Evolutionary conservation across 2,113 vertebrate species (phyloP).

Genomic region (Sinocyclocheilus anophthalmus): DNA sequence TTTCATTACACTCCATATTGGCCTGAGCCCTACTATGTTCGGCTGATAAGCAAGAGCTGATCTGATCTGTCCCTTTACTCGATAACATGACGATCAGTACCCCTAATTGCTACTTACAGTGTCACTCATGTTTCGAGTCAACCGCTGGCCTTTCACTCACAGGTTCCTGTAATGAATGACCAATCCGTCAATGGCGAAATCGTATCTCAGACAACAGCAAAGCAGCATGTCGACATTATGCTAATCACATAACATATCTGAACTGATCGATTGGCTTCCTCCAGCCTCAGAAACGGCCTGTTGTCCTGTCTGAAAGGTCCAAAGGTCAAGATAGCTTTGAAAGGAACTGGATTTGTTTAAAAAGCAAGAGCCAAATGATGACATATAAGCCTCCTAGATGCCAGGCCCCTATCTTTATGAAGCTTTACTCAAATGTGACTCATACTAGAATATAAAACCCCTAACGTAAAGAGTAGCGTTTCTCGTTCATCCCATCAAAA

Average conservation of each 20-base stretch:
- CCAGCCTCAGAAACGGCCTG: not conserved
- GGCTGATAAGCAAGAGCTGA: conserved; percentile 46
- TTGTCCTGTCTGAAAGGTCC: conserved; percentile 52
- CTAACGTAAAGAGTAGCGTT: conserved; percentile 55
- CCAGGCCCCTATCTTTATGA: not conserved
- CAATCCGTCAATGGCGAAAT: conserved; percentile 70
- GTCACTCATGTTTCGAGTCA: conserved; percentile 57
- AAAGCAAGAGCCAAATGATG: conserved; percentile 19
- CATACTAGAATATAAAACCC: not conserved
- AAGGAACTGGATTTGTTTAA: conserved; percentile 62
- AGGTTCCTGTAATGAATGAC: conserved; percentile 63
- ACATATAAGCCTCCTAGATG: not conserved
- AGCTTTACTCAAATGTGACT: conserved; percentile 32
- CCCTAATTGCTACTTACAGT: conserved; percentile 74
- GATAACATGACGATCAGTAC: conserved; percentile 73
- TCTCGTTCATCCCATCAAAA: conserved; percentile 42
- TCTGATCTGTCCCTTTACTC: conserved; percentile 62
- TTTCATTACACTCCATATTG: conserved; percentile 16
- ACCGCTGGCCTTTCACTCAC: conserved; percentile 59
- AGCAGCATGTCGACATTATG: conserved; percentile 71
- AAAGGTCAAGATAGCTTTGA: conserved; percentile 68
- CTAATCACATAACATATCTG: conserved; percentile 71
- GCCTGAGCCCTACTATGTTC: not conserved
- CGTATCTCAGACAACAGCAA: conserved; percentile 56
- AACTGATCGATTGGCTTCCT: conserved; percentile 60